phyloP scores from a whole-genome alignment of 37 sponge, comb jelly and placozoan species.

The Dysidea cf. avara region DNA sequence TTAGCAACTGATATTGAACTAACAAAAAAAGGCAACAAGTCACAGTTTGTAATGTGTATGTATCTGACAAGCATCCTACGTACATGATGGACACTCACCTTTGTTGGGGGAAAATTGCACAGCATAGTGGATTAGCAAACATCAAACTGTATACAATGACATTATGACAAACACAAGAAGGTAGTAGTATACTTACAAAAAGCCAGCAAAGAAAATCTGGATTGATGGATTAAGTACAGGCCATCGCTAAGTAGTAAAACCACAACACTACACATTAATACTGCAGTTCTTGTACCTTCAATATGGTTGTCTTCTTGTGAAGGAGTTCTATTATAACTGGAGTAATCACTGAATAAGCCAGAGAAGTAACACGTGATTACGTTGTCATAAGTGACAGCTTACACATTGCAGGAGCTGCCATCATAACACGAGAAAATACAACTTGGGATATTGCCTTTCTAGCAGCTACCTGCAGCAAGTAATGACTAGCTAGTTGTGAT shows the following conservation, averaged over 20 bases:
- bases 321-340: conserved; percentile 78
- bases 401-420: conserved; percentile 97
- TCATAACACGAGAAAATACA: conserved; percentile 77
- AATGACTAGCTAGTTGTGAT: no score
- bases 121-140: conserved; percentile 95
- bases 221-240: conserved; percentile 79
- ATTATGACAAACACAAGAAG: not conserved
- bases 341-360: conserved; percentile 57
- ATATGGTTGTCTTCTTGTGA: conserved; percentile 45
- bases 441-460: conserved; percentile 86
- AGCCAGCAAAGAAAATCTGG: conserved; percentile 75
- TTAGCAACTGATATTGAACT: conserved; percentile 66
- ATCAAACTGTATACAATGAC: conserved; percentile 54
- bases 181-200: conserved; percentile 62
- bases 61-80: no score
- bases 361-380: not conserved
- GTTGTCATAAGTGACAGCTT: conserved; percentile 1
- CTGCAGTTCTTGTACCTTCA: no score
- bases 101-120: conserved; percentile 97
- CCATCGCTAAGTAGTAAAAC: no score
- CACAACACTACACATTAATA: no score
- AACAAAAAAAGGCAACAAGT: no score
- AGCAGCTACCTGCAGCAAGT: conserved; percentile 67
- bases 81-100: no score
- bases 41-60: no score